Evolutionary conservation across 2,113 vertebrate genomes (phyloP), one percentile per base, ranked within the genome.

Genomic region (Alexandromys fortis): DNA sequence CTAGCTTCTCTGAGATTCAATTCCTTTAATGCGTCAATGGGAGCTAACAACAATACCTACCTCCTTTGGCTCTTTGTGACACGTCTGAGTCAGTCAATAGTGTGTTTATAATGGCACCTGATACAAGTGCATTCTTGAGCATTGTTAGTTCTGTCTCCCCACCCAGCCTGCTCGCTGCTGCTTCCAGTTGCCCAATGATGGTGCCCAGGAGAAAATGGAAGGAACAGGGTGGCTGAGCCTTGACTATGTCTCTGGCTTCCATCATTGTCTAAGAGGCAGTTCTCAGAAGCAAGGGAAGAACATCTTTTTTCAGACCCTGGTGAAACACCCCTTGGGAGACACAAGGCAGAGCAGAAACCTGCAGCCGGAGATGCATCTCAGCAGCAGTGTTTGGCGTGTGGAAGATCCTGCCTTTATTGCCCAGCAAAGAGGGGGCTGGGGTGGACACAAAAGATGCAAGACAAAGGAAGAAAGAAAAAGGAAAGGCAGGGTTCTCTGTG

Each of bases 41-140:
- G 63, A 85, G 42, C 47, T 72, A 63, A 96, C 89, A 78, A 91
- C 1, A 45, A 24, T 49, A 78, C 47, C 58, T 86, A 61, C 38
- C 16, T 94, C 70, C n/a, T 2, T 81, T 42, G 28, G 17, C 89
- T 82, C 58, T 96, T 96, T 68, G 45, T 88, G 67, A 96, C 93
- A 49, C 73, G 77, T 91, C 76, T 35, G 61, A 88, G 78, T 67
- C 35, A 63, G 26, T 82, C 0, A 22, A 38, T 45, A 92, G 70
- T 70, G 13, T 82, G 26, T 92, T 78, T 67, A 93, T 42, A 81
- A 96, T 12, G 30, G 55, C 4, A n/a, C n/a, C n/a, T 61, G 26
- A 76, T 47, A 87, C 65, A 5, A 87, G 55, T 81, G 72, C 55
- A 16, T n/a, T 47, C 38, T 94, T 1, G 0, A 79, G 19, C 58